Percentiles rank a stretch among this genome's conserved stretches.
Conservation (phyloP, 2,888 invertebrate species). For the Epistrophe eligans region DNA sequence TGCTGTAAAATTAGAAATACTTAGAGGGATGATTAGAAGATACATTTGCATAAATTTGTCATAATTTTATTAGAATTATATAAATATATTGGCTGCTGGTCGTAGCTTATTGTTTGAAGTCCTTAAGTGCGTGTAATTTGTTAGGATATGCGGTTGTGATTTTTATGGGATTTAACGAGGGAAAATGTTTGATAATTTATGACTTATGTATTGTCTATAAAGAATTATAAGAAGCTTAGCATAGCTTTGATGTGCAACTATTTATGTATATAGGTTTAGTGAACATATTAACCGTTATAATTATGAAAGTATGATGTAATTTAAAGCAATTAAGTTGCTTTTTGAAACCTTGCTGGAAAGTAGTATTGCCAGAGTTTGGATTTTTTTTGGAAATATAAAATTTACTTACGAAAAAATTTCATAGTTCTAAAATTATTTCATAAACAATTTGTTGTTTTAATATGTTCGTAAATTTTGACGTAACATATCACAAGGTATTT, state of each 20-base stretch:
- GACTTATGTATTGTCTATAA: neutral
- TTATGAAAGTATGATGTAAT: too few species aligned
- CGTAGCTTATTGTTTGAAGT: conserved; percentile 18
- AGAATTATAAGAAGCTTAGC: neutral
- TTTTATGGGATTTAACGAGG: conserved; percentile 29
- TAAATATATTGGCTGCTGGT: conserved; percentile 22
- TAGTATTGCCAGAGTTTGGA: neutral
- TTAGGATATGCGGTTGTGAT: conserved; percentile 38
- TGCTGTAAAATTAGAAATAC: conserved; percentile 68
- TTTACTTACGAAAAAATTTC: too few species aligned
- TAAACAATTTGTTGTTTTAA: too few species aligned
- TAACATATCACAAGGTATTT: too few species aligned
- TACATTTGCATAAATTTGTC: conserved; percentile 77
- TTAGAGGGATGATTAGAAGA: conserved; percentile 71
- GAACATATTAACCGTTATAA: too few species aligned
- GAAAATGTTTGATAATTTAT: conserved; percentile 17
- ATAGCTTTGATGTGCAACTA: neutral
- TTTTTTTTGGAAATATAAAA: too few species aligned
- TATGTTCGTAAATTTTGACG: too few species aligned
- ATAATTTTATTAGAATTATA: conserved; percentile 72
- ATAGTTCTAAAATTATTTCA: too few species aligned
- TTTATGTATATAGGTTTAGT: neutral
- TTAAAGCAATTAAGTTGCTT: too few species aligned
- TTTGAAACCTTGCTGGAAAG: neutral
- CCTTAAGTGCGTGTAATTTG: conserved; percentile 65